Evolutionary conservation across 2,888 invertebrate species (phyloP).

Genomic region (Diarsia brunnea): DNA sequence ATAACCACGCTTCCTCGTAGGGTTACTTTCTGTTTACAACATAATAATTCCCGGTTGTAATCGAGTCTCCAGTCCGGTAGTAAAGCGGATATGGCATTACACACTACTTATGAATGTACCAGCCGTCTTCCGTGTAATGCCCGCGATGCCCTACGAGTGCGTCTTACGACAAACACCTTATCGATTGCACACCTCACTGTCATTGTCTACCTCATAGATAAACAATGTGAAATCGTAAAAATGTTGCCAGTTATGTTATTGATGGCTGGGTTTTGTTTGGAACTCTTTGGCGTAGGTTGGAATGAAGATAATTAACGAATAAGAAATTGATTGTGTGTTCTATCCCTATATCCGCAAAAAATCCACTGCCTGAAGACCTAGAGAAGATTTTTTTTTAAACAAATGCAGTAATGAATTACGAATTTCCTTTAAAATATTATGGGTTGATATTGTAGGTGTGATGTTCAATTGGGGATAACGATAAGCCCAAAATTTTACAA

Average conservation of each 20-base stretch:
- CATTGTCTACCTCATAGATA: slow-evolving; percentile 53
- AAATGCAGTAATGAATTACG: no score
- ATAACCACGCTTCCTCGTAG: neutral
- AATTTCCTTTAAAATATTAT: neutral
- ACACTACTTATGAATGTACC: slow-evolving; percentile 50
- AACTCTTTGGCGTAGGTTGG: neutral
- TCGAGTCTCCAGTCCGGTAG: slow-evolving; percentile 6
- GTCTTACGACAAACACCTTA: slow-evolving; percentile 54
- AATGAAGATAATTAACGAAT: neutral
- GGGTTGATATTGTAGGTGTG: neutral
- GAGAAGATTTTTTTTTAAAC: neutral
- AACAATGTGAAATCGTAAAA: slow-evolving; percentile 54
- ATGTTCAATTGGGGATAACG: neutral
- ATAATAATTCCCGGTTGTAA: neutral
- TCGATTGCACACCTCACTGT: slow-evolving; percentile 64
- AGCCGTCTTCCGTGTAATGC: slow-evolving; percentile 60
- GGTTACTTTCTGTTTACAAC: neutral
- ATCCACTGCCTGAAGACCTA: no score
- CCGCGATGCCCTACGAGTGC: slow-evolving; percentile 65
- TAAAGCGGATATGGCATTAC: slow-evolving; percentile 50
- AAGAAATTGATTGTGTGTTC: neutral
- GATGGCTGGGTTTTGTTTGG: neutral
- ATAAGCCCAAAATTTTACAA: neutral
- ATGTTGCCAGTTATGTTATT: slow-evolving; percentile 31
- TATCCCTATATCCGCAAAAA: no score